Evolutionary conservation across 2,888 invertebrate genomes (phyloP).

Genomic region (Vanessa cardui): DNA sequence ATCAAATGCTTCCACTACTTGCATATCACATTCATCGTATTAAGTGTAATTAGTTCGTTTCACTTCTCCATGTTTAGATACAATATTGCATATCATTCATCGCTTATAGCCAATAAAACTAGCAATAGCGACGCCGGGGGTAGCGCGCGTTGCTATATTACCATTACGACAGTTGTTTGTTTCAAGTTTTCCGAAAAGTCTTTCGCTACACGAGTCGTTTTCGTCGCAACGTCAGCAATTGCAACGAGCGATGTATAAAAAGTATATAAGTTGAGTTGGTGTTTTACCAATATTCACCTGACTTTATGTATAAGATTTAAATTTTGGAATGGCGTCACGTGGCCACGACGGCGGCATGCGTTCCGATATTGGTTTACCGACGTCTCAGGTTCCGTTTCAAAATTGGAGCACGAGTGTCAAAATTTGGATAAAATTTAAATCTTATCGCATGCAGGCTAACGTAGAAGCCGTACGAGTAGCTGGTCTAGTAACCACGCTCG

Average conservation of each 20-base stretch:
- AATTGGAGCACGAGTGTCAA: conserved; percentile 34
- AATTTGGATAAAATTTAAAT: conserved; percentile 75
- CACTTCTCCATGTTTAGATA: conserved; percentile 61
- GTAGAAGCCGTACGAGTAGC: conserved; percentile 92
- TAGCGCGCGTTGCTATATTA: conserved; percentile 58
- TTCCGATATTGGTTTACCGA: conserved; percentile 32
- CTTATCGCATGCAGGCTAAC: conserved; percentile 86
- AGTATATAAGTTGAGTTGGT: conserved; percentile 33
- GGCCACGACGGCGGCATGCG: conserved; percentile 23
- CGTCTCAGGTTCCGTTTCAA: conserved; percentile 45
- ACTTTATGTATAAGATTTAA: conserved; percentile 76
- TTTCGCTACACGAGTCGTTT: conserved; percentile 48
- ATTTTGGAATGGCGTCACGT: conserved; percentile 49
- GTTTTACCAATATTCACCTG: conserved; percentile 62
- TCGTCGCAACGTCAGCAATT: conserved; percentile 21
- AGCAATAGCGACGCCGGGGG: conserved; percentile 55
- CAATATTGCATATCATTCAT: conserved; percentile 54
- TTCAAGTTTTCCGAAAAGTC: conserved; percentile 44
- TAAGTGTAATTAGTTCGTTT: conserved; percentile 33
- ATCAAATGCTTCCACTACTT: conserved; percentile 25
- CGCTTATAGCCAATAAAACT: conserved; percentile 55
- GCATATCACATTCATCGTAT: conserved; percentile 34
- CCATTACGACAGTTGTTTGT: conserved; percentile 45
- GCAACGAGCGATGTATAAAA: conserved; percentile 25
- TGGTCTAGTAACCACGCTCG: conserved; percentile 91